phyloP scores from a whole-genome alignment of 2,113 vertebrate species.

The Catagonus wagneri region DNA sequence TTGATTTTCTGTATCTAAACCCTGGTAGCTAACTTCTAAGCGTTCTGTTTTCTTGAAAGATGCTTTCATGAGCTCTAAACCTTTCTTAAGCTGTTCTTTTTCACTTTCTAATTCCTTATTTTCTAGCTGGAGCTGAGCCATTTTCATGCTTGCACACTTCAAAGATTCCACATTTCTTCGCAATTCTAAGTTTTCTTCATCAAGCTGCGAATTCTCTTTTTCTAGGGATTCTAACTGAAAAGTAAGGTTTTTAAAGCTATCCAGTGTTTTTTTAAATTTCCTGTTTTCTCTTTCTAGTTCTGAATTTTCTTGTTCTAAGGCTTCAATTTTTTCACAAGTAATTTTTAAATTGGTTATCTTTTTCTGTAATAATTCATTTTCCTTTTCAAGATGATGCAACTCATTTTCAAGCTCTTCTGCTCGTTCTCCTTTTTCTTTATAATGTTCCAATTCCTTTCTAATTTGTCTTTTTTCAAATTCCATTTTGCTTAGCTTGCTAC shows the following conservation, averaged over 20 bases:
- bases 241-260: conserved; percentile 93
- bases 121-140: conserved; percentile 94
- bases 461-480: conserved; percentile 97
- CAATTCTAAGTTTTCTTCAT: conserved; percentile 96
- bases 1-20: conserved; percentile 98
- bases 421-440: conserved; percentile 95
- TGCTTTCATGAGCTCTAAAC: conserved; percentile 95
- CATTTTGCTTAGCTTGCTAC: conserved; percentile 94
- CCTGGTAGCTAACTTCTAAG: conserved; percentile 97
- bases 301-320: conserved; percentile 95
- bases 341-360: conserved; percentile 94
- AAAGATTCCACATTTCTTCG: conserved; percentile 93
- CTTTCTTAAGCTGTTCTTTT: conserved; percentile 94
- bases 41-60: conserved; percentile 96
- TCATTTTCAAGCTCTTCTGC: conserved; percentile 95
- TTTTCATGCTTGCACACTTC: conserved; percentile 92
- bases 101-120: conserved; percentile 97
- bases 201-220: conserved; percentile 96
- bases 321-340: conserved; percentile 95
- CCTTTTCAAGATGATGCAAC: conserved; percentile 92
- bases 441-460: conserved; percentile 94
- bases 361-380: conserved; percentile 96
- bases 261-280: conserved; percentile 95
- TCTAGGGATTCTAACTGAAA: conserved; percentile 95
- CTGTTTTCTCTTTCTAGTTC: conserved; percentile 95